A percentile compares a stretch with the other conserved stretches of the same genome.
phyloP scores from a whole-genome alignment of 2,113 vertebrate species.

The Eulemur rufifrons region DNA sequence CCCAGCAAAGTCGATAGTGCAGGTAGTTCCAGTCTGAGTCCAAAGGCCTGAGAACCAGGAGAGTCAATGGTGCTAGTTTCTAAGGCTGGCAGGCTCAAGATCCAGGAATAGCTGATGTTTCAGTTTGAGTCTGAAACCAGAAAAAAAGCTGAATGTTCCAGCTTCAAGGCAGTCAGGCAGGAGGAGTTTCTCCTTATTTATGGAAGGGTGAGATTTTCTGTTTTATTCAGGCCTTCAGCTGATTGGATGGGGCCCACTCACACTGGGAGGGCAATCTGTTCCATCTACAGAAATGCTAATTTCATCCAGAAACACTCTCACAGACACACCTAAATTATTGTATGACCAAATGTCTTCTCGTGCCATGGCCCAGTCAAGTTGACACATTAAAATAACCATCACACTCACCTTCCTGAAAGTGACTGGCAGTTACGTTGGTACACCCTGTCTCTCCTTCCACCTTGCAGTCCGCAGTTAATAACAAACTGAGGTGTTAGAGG shows the following conservation, averaged over 20 bases:
- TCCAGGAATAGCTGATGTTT: background rate
- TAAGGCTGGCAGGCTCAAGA: background rate
- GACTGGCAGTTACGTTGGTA: background rate
- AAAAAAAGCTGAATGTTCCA: background rate
- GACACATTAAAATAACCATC: background rate
- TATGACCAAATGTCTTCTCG: background rate
- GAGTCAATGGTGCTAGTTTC: background rate
- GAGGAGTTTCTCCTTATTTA: background rate
- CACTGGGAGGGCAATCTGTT: background rate
- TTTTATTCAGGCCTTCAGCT: background rate
- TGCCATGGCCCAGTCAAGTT: background rate
- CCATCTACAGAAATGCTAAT: background rate
- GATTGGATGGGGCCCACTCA: background rate
- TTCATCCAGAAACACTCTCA: background rate
- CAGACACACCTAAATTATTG: background rate
- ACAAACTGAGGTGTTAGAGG: background rate
- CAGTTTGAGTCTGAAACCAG: background rate
- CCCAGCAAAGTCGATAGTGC: too few relatives aligned
- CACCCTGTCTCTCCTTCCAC: background rate
- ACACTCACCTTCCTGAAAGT: background rate
- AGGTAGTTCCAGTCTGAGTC: background rate
- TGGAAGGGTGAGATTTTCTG: background rate
- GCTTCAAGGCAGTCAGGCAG: background rate
- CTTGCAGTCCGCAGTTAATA: background rate
- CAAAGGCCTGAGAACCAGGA: background rate